Base-by-base conservation (phyloP, 2,113 vertebrate genomes). In the Suncus etruscus region DNA sequence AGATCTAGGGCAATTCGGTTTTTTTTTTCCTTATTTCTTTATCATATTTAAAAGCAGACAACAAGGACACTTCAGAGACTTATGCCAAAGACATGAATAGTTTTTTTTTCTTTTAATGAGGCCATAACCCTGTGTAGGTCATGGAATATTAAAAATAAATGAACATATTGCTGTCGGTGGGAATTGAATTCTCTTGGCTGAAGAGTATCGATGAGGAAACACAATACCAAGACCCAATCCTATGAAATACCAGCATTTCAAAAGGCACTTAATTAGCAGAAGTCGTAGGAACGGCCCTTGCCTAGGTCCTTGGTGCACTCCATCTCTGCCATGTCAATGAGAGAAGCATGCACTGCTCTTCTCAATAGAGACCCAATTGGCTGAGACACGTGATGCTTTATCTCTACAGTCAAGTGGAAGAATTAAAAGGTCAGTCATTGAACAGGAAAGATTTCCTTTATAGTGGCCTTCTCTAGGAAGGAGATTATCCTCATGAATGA, bases 111-210 rank as follows among this genome's bases (percentile, higher is more conserved):
- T 58, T 95, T 95, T 94, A 97, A 95, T 96, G 96, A 96, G 95
- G 93, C 87, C 93, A 73, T 93, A 94, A 94, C 93, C 91, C 91
- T 77, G 86, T 89, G 84, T 96, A 96, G 95, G 93, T 96, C 95
- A 95, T 83, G 75, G 94, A 96, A 95, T 96, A 96, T 96, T 95
- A 96, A 96, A 96, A 96, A 95, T 96, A 96, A 94, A 95, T 94
- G 94, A 97, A 95, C 91, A 87, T 94, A 94, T 93, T 96, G 88
- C 92, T 94, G 92, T 93, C 93, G 86, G 91, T 91, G 61, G 95
- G 91, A 91, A 94, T 87, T 91, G 47, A 50, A 80, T 74, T 83
- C 29, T 91, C 79, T 94, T 0, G 6, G 75, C 32, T 92, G 87
- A 96, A 95, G 95, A 86, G 75, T 95, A 95, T 96, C 66, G 29